These are phyloP conservation scores for Perizoma affinitatum DNA, from an alignment of 2,888 invertebrate species.

Conservation along the genomic window DNA sequence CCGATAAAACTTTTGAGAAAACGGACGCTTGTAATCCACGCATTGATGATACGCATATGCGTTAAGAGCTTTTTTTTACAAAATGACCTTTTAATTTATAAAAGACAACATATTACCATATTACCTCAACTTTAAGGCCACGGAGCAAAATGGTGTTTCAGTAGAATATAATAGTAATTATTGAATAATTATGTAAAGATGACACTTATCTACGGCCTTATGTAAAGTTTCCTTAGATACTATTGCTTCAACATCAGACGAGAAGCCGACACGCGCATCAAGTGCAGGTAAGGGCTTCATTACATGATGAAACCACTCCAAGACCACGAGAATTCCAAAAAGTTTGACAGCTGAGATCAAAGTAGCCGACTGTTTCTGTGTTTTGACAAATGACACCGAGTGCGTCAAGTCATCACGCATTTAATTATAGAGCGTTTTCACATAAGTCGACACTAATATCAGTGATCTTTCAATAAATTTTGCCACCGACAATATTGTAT, in stretches of 20 bases:
- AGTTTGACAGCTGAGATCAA: constrained; percentile 1
- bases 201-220: constrained; percentile 73
- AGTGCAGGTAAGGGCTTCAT: constrained; percentile 16
- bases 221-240: constrained; percentile 58
- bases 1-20: constrained; percentile 14
- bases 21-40: constrained; percentile 28
- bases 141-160: constrained; percentile 83
- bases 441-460: not conserved
- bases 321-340: constrained; percentile 1
- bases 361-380: constrained; percentile 12
- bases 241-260: constrained; percentile 37
- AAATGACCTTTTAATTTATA: constrained; percentile 68
- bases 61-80: constrained; percentile 30
- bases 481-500: too few relatives aligned
- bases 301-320: constrained; percentile 11
- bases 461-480: not conserved
- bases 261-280: constrained; percentile 34
- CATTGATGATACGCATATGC: constrained; percentile 33
- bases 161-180: constrained; percentile 78
- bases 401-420: constrained; percentile 1
- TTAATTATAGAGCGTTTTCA: constrained; percentile 11
- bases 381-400: constrained; percentile 1
- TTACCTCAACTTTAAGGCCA: constrained; percentile 82
- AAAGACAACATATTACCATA: constrained; percentile 65
- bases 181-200: constrained; percentile 66